Evolutionary conservation across 2,888 invertebrate species (phyloP).

Genomic region (Laothoe populi): DNA sequence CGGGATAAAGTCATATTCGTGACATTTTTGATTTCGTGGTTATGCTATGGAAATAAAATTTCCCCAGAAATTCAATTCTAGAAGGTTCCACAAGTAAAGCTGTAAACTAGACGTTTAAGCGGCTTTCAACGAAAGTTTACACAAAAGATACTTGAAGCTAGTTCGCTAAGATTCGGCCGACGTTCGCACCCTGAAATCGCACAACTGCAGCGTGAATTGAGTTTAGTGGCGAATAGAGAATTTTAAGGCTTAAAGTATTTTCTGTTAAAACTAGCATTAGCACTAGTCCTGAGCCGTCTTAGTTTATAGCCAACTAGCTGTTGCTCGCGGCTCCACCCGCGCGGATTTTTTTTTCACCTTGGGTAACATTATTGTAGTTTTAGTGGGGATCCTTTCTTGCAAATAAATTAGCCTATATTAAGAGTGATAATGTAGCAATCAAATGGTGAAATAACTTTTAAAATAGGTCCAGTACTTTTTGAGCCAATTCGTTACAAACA

Average conservation of each 20-base stretch:
- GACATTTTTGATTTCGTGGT: not conserved
- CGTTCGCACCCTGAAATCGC: conserved; percentile 18
- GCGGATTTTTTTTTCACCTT: too few relatives aligned
- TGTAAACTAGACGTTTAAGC: conserved; percentile 59
- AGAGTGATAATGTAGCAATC: too few relatives aligned
- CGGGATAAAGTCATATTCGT: not conserved
- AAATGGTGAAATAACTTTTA: too few relatives aligned
- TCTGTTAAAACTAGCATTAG: not conserved
- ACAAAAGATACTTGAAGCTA: conserved; percentile 58
- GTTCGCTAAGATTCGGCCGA: conserved; percentile 21
- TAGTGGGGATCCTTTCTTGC: too few relatives aligned
- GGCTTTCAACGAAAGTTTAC: conserved; percentile 71
- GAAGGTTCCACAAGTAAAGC: conserved; percentile 52
- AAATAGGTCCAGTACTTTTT: too few relatives aligned
- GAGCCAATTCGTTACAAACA: too few relatives aligned
- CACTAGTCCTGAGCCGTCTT: not conserved
- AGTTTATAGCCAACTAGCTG: conserved; percentile 5
- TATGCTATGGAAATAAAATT: not conserved
- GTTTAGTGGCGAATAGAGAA: conserved; percentile 6
- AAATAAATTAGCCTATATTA: too few relatives aligned
- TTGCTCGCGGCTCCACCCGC: too few relatives aligned
- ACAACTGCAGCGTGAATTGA: conserved; percentile 20
- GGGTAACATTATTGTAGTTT: too few relatives aligned
- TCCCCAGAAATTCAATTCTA: conserved; percentile 11
- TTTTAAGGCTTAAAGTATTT: conserved; percentile 23